Evolutionary conservation across 2,113 vertebrate species (phyloP), one percentile per base, ranked within the genome.

Genomic region (Natator depressus): DNA sequence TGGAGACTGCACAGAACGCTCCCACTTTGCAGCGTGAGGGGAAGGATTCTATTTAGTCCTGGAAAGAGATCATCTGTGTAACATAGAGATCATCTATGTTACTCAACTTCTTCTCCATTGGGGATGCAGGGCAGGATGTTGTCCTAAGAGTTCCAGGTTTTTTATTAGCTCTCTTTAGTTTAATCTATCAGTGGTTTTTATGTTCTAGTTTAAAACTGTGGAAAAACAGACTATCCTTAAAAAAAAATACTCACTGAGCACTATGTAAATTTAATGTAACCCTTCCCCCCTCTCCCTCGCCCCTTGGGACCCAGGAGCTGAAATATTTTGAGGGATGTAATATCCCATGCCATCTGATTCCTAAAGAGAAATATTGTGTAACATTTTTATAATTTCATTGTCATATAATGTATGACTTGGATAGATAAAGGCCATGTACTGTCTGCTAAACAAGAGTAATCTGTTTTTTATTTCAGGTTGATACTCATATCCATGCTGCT

Each of bases 401-500:
- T n/a, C n/a, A n/a, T n/a, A n/a, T n/a, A n/a, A n/a, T n/a, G n/a
- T n/a, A n/a, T n/a, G n/a, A n/a, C n/a, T 89, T 75, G 35, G 54
- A 75, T 93, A 72, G 83, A 31, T 25, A 84, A 49, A 27, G 9
- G 27, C 13, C 38, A 31, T 51, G 57, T 59, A 25, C 65, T 59
- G 46, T 24, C 53, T 78, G 72, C 57, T 92, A 29, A 95, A 4
- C n/a, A 59, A 17, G 20, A 92, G 27, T 76, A 84, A 94, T 69
- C 8, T 96, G 65, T 38, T 75, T 87, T 93, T 97, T 82, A 55
- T 97, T 97, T 22, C 97, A 99, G 99, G 99, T 99, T 91, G 99
- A 99, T 97, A 99, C 99, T 1, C 99, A 99, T 51, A 99, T 99
- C 96, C 99, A 99, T 0, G 99, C 99, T 5, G 99, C 99, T 1